phyloP scores from a whole-genome alignment of 2,113 vertebrate genomes.

The Otocyon megalotis region DNA sequence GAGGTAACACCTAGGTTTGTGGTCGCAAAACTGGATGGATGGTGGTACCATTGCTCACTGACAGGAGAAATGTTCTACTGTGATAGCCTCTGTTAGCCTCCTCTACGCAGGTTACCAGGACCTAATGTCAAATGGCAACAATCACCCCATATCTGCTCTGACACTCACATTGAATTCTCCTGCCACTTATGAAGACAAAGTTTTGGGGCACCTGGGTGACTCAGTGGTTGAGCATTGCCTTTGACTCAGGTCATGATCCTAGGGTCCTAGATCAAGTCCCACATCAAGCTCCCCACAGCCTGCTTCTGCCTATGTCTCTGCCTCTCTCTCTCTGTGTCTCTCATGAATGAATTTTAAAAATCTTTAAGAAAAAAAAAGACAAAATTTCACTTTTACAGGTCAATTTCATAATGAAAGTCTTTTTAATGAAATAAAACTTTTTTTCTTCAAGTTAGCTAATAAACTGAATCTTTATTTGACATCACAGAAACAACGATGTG shows the following conservation, averaged over 20 bases:
- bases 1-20: background rate
- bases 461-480: background rate
- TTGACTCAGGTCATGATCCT: no score
- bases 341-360: no score
- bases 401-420: constrained; percentile 11
- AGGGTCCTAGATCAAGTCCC: no score
- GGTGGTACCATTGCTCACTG: no score
- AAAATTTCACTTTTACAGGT: constrained; percentile 5
- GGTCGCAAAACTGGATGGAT: background rate
- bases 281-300: no score
- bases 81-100: background rate
- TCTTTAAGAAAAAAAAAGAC: background rate
- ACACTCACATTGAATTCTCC: background rate
- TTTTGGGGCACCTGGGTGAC: background rate
- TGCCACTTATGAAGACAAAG: background rate
- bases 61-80: background rate
- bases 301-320: no score
- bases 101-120: background rate
- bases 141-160: background rate
- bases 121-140: background rate
- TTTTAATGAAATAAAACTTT: background rate
- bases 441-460: background rate
- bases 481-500: background rate
- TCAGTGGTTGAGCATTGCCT: no score
- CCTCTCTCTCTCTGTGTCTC: no score